phyloP scores from a whole-genome alignment of 2,888 invertebrate genomes.

The Lasioglossum lativentre region DNA sequence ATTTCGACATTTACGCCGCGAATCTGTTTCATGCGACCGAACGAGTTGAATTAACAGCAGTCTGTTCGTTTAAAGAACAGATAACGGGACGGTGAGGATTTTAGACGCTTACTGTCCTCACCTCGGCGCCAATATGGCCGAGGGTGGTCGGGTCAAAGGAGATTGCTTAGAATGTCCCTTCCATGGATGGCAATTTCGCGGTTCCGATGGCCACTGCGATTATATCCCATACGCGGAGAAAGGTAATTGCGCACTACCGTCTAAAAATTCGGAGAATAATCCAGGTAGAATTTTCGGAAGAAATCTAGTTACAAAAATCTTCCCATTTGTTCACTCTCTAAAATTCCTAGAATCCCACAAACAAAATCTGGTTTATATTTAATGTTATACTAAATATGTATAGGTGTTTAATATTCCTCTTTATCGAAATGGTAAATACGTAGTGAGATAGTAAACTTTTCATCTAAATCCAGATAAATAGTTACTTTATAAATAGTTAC shows the following conservation, averaged over 20 bases:
- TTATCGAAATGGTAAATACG: no score
- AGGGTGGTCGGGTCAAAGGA: constrained; percentile 91
- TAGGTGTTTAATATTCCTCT: no score
- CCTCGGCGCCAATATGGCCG: constrained; percentile 93
- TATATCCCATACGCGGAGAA: constrained; percentile 90
- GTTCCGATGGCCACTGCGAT: constrained; percentile 90
- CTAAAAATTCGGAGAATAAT: neutral
- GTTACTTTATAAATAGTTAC: no score
- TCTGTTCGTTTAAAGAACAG: constrained; percentile 75
- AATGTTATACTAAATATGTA: no score
- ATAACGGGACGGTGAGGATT: constrained; percentile 88
- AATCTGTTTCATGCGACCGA: neutral
- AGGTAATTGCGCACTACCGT: constrained; percentile 77
- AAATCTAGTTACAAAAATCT: neutral
- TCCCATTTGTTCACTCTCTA: neutral
- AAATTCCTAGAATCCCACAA: no score
- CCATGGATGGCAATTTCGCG: constrained; percentile 94
- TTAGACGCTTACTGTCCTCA: constrained; percentile 96
- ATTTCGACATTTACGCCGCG: constrained; percentile 28
- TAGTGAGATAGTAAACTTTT: no score
- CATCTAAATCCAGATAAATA: no score
- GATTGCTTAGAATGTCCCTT: constrained; percentile 95
- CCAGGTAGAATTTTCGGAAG: neutral
- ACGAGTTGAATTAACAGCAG: constrained; percentile 6
- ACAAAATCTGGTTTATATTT: no score